Evolutionary conservation across 1,140 invertebrate species (phyloP).

Genomic region (Lamellibrachia luymesi): DNA sequence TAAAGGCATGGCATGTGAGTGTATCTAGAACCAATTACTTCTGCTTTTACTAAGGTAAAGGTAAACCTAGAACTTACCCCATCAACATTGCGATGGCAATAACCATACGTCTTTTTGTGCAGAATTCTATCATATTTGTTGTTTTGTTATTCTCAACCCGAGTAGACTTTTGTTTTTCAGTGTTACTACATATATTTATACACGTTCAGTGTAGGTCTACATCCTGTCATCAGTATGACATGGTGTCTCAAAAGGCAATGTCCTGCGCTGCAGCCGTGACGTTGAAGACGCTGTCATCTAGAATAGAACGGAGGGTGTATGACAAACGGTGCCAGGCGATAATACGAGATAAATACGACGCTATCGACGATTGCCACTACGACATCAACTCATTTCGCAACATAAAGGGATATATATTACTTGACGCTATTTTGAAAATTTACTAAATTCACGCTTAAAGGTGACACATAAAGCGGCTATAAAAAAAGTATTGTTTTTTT

Average conservation of each 20-base stretch:
- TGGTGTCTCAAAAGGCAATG: background rate
- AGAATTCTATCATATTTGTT: conserved; percentile 17
- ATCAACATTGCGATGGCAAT: conserved; percentile 9
- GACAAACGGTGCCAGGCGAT: background rate
- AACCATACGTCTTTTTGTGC: conserved; percentile 18
- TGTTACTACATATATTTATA: background rate
- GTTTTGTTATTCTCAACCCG: background rate
- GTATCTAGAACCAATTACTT: background rate
- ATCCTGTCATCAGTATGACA: background rate
- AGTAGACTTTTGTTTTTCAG: background rate
- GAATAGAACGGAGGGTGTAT: background rate
- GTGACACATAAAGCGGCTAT: background rate
- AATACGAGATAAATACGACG: background rate
- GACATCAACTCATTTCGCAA: background rate
- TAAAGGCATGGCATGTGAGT: background rate
- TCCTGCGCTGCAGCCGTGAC: background rate
- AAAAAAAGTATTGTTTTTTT: background rate
- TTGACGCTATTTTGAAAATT: background rate
- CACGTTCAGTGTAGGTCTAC: background rate
- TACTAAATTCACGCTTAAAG: background rate
- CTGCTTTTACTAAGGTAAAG: background rate
- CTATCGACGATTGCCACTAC: background rate
- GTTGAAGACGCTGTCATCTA: background rate
- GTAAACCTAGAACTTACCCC: conserved; percentile 2
- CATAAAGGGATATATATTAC: background rate